These are phyloP conservation scores for Campopleginae sp. DNA, from an alignment of 2,888 invertebrate genomes.

Conservation along the genomic window DNA sequence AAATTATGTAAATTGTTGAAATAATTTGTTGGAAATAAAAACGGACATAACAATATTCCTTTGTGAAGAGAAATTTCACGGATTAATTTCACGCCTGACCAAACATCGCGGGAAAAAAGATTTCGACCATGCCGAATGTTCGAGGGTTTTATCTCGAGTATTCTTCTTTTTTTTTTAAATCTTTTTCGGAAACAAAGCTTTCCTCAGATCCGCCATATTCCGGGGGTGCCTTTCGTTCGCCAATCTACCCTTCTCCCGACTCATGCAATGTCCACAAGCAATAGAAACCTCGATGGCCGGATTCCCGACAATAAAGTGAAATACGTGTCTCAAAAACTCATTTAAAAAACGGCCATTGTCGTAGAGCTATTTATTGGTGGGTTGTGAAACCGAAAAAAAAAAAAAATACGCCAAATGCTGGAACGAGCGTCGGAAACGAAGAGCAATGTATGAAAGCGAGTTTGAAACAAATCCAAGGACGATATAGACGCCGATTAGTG, in stretches of 20 bases:
- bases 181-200: constrained; percentile 28
- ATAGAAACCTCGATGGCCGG: constrained; percentile 14
- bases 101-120: background rate
- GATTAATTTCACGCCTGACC: background rate
- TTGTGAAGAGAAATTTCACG: background rate
- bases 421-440: background rate
- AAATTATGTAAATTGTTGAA: background rate
- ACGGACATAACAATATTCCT: background rate
- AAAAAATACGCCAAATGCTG: background rate
- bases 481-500: background rate
- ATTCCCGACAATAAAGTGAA: constrained; percentile 62
- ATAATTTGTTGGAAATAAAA: background rate
- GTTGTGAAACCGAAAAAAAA: constrained; percentile 7
- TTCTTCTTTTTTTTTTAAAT: background rate
- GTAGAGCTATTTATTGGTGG: constrained; percentile 54
- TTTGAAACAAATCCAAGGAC: background rate
- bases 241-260: constrained; percentile 7
- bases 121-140: background rate
- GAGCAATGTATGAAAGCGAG: background rate
- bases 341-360: constrained; percentile 43
- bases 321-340: constrained; percentile 57
- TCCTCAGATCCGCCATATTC: constrained; percentile 7
- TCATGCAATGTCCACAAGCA: constrained; percentile 29
- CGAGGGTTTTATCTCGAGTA: background rate
- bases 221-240: constrained; percentile 30